Conservation (phyloP, 2,113 vertebrate species). For the Gadus macrocephalus region DNA sequence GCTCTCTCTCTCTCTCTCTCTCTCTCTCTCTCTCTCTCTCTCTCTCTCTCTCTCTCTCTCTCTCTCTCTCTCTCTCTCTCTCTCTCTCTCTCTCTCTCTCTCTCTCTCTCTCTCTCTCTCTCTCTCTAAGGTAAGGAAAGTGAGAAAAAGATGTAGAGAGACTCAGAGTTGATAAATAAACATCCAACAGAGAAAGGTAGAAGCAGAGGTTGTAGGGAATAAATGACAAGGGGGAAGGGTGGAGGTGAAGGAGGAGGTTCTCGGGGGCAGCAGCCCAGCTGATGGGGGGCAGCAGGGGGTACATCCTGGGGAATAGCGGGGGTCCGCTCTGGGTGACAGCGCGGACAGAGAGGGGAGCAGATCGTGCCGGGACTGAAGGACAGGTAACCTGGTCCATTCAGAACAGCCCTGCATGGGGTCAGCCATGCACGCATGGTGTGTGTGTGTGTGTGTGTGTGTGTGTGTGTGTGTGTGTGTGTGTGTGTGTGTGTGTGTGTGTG, state of each 20-base stretch:
- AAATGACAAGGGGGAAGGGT: constrained; percentile 11
- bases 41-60: background rate
- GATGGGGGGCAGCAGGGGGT: constrained; percentile 29
- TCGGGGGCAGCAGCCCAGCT: constrained; percentile 2
- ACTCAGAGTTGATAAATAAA: background rate
- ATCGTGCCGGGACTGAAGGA: constrained; percentile 31
- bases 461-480: background rate
- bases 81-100: background rate
- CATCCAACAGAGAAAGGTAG: background rate
- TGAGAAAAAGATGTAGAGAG: no score
- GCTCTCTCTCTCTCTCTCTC: constrained; percentile 17
- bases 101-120: background rate
- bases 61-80: background rate
- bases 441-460: background rate
- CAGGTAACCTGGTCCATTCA: constrained; percentile 40
- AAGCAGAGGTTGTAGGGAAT: background rate
- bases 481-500: no score
- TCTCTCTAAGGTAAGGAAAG: background rate
- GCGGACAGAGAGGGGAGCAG: constrained; percentile 48
- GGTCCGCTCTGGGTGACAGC: constrained; percentile 31
- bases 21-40: background rate
- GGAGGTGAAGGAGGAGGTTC: constrained; percentile 20
- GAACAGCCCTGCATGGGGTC: constrained; percentile 16
- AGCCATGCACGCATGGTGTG: background rate
- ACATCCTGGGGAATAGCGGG: constrained; percentile 18